Evolutionary conservation across 1,140 invertebrate genomes (phyloP), one percentile per base, ranked within the genome.

Genomic region (Panagrolaimus sp.): DNA sequence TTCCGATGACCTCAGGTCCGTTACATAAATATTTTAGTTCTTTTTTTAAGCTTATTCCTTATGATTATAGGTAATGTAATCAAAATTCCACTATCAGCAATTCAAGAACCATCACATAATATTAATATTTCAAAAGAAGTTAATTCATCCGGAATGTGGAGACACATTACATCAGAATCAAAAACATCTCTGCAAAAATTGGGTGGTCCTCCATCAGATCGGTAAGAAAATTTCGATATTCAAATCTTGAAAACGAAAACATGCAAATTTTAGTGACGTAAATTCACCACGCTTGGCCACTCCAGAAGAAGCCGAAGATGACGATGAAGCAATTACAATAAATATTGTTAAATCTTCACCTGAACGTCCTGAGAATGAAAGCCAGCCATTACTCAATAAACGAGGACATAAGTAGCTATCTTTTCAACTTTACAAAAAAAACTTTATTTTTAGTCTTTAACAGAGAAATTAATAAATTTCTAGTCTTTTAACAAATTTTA

Each of bases 121-220:
- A 91, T 93, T 72, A 95, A 94, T 85, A 93, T 95, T 79, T 90
- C 91, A 20, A 92, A 94, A 83, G 92, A 95, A 84, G 89, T 96
- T 20, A 91, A 92, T 80, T 92, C 92, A 82, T 92, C 90, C 31
- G 91, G 90, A 25, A 91, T 95, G 76, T 96, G 93, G 93, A 91
- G 93, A 79, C 91, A 92, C 83, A 91, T 96, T 14, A 92, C 92
- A 76, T 84, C 81, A 64, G 88, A 88, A 63, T 75, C 71, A 62
- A 73, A 75, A 53, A 67, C 70, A 0, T 72, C 68, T 14, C 68
- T 81, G 11, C 67, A 69, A 46, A 76, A 74, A 27, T 57, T 63
- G 44, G 65, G 16, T 13, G 11, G 14, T 11, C 43, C n/a, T 16
- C 14, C 51, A 11, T 31, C 72, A 43, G 73, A 69, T 48, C 76